Evolutionary conservation across 2,888 invertebrate genomes (phyloP).

Genomic region (Patella pellucida): DNA sequence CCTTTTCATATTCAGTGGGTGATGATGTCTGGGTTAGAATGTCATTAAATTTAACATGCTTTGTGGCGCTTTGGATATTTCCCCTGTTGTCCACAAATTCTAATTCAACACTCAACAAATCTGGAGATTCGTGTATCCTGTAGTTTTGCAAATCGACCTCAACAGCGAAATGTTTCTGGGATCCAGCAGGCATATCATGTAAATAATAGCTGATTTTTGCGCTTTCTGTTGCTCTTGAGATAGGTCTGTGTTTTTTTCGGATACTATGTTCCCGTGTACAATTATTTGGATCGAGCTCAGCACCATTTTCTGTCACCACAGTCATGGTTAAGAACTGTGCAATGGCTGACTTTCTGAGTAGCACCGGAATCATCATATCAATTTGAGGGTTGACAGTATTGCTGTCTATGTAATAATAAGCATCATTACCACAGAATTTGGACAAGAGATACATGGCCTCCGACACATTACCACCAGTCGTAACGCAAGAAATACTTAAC

Average conservation of each 20-base stretch:
- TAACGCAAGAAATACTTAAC: constrained; percentile 61
- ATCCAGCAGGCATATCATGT: constrained; percentile 52
- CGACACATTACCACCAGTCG: constrained; percentile 57
- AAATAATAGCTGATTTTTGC: constrained; percentile 46
- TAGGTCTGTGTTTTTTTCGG: constrained; percentile 28
- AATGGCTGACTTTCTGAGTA: constrained; percentile 56
- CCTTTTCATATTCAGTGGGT: neutral
- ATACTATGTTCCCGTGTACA: constrained; percentile 49
- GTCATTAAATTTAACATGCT: constrained; percentile 20
- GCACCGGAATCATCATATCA: constrained; percentile 59
- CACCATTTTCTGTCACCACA: constrained; percentile 39
- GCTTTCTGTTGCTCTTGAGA: constrained; percentile 13
- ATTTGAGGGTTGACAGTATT: constrained; percentile 49
- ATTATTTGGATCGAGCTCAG: constrained; percentile 38
- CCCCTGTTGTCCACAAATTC: constrained; percentile 31
- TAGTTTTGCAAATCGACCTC: constrained; percentile 28
- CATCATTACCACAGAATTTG: constrained; percentile 61
- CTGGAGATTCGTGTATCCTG: constrained; percentile 4
- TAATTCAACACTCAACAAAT: constrained; percentile 31
- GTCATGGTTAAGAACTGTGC: constrained; percentile 55
- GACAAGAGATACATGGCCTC: constrained; percentile 58
- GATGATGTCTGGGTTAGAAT: neutral
- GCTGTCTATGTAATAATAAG: constrained; percentile 61
- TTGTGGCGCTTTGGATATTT: constrained; percentile 15
- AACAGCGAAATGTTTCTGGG: constrained; percentile 45